These are phyloP conservation scores for Sylvilagus bachmani DNA, from an alignment of 2,113 vertebrate species.

Conservation along the genomic window DNA sequence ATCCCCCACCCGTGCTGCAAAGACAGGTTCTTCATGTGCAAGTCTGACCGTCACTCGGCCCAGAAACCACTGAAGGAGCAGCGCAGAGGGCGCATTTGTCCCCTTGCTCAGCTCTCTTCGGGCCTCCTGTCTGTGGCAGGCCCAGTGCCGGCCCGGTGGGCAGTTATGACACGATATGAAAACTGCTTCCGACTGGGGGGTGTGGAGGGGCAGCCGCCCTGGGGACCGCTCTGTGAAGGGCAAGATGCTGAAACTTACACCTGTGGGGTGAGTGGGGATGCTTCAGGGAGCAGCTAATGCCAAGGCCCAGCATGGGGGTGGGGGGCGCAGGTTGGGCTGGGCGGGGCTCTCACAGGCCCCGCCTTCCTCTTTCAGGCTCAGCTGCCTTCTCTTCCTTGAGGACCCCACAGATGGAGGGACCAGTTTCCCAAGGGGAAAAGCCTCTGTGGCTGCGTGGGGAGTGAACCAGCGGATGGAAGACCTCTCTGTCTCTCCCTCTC, in stretches of 20 bases:
- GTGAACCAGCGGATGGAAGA: too few species aligned
- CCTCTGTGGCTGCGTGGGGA: too few species aligned
- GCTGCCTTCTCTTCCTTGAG: neutral
- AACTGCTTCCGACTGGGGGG: neutral
- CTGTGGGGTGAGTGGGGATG: neutral
- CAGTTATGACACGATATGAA: neutral
- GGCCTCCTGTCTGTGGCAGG: neutral
- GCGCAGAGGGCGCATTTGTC: neutral
- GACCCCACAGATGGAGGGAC: too few species aligned
- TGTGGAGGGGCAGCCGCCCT: neutral
- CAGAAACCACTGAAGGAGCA: neutral
- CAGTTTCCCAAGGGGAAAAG: neutral
- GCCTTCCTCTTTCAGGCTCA: neutral
- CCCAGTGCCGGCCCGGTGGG: neutral
- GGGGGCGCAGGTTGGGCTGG: neutral
- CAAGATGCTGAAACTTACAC: neutral
- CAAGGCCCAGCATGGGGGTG: neutral
- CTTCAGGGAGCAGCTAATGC: neutral
- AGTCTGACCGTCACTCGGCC: neutral
- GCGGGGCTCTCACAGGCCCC: neutral
- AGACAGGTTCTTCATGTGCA: slow-evolving; percentile 1
- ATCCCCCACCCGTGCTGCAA: neutral
- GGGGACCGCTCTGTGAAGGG: neutral
- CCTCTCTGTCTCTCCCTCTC: too few species aligned
- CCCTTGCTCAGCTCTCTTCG: neutral